Conservation (phyloP, 2,797 vertebrate genomes). For the Poecilia wingei region DNA sequence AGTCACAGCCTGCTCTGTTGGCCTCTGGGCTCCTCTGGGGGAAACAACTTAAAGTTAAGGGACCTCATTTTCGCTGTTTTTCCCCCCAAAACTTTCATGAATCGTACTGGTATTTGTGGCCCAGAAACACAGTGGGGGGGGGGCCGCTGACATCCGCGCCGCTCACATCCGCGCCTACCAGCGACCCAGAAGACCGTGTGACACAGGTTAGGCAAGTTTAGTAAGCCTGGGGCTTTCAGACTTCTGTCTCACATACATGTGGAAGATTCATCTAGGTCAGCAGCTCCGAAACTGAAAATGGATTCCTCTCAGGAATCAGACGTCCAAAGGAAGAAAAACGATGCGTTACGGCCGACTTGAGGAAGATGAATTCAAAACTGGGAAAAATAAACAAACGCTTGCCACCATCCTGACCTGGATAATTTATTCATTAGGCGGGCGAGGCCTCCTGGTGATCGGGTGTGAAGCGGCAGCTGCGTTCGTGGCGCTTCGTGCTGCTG, state of each 20-base stretch:
- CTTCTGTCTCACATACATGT: neutral
- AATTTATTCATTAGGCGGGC: slow-evolving; percentile 15
- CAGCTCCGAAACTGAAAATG: neutral
- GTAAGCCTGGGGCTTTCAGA: slow-evolving; percentile 1
- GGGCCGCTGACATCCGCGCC: neutral
- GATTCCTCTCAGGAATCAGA: neutral
- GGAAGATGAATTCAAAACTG: neutral
- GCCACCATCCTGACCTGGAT: slow-evolving; percentile 15
- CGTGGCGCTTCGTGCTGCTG: slow-evolving; percentile 6
- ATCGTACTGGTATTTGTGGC: slow-evolving; percentile 6
- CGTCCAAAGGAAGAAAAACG: neutral
- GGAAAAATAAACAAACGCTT: slow-evolving; percentile 6
- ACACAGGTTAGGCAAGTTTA: neutral
- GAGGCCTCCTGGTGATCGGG: neutral
- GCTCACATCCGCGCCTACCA: neutral
- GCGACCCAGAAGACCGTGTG: neutral
- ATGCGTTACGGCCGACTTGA: neutral
- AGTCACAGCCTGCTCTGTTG: neutral
- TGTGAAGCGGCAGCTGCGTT: slow-evolving; percentile 9
- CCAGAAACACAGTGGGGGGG: neutral
- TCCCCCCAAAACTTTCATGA: neutral
- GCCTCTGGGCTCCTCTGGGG: neutral
- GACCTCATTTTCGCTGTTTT: neutral
- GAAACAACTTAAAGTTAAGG: slow-evolving; percentile 2
- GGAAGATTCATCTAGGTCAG: slow-evolving; percentile 9